Conservation (phyloP, 2,888 invertebrate genomes). For the Muscina levida region DNA sequence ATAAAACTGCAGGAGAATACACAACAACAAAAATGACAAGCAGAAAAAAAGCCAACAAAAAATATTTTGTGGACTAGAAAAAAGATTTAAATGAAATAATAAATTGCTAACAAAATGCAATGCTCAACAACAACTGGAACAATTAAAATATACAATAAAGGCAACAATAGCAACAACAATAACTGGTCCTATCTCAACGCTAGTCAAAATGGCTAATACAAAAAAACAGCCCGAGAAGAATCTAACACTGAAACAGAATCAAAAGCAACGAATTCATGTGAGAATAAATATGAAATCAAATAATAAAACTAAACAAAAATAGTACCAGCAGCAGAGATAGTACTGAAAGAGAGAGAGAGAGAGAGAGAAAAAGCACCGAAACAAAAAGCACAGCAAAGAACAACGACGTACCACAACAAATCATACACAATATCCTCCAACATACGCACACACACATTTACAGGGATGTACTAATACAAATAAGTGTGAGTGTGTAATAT, state of each 20-base stretch:
- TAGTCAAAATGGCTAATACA: constrained; percentile 54
- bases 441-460: not conserved
- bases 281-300: constrained; percentile 57
- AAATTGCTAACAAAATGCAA: constrained; percentile 64
- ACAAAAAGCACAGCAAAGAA: not conserved
- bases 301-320: constrained; percentile 54
- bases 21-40: constrained; percentile 13
- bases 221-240: constrained; percentile 26
- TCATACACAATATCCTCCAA: constrained; percentile 9
- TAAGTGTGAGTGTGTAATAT: too few relatives aligned
- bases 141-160: constrained; percentile 24
- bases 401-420: not conserved
- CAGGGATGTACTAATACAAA: too few relatives aligned
- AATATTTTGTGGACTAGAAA: too few relatives aligned
- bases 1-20: constrained; percentile 15
- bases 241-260: not conserved
- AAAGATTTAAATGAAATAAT: constrained; percentile 22
- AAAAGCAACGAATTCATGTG: constrained; percentile 44
- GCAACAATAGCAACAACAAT: constrained; percentile 1
- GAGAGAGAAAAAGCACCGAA: not conserved
- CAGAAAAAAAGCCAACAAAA: constrained; percentile 15
- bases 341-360: not conserved
- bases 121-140: constrained; percentile 34
- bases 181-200: constrained; percentile 22
- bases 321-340: too few relatives aligned